phyloP scores from a whole-genome alignment of 1,140 invertebrate species.

The Lamellibrachia luymesi region DNA sequence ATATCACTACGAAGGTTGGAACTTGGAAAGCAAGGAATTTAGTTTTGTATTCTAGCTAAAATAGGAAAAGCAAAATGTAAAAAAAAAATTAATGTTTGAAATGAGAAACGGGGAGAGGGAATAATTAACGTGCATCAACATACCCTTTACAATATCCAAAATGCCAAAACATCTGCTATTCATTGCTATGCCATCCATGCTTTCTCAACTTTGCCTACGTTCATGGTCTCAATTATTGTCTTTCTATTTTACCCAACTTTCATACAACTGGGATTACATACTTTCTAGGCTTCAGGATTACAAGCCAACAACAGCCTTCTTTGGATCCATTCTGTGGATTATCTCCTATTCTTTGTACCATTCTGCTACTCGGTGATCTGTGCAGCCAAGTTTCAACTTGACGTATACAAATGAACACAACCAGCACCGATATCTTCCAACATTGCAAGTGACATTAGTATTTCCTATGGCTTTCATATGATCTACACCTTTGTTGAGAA shows the following conservation, averaged over 20 bases:
- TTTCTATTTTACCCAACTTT: not conserved
- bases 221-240: not conserved
- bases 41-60: not conserved
- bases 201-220: not conserved
- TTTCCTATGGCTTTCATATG: not conserved
- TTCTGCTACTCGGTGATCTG: not conserved
- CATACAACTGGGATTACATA: not conserved
- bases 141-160: not conserved
- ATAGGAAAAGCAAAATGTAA: not conserved
- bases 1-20: not conserved
- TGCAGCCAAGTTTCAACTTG: not conserved
- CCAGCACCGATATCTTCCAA: not conserved
- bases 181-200: not conserved
- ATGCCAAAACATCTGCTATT: not conserved
- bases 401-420: not conserved
- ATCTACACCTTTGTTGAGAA: not conserved
- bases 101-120: not conserved
- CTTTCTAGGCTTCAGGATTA: not conserved
- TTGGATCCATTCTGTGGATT: not conserved
- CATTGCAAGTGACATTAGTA: not conserved
- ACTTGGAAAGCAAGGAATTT: not conserved
- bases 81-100: not conserved
- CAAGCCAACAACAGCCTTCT: not conserved
- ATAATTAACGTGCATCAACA: not conserved
- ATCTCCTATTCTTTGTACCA: not conserved